phyloP scores from a whole-genome alignment of 2,113 vertebrate species.

The Rynchops niger region DNA sequence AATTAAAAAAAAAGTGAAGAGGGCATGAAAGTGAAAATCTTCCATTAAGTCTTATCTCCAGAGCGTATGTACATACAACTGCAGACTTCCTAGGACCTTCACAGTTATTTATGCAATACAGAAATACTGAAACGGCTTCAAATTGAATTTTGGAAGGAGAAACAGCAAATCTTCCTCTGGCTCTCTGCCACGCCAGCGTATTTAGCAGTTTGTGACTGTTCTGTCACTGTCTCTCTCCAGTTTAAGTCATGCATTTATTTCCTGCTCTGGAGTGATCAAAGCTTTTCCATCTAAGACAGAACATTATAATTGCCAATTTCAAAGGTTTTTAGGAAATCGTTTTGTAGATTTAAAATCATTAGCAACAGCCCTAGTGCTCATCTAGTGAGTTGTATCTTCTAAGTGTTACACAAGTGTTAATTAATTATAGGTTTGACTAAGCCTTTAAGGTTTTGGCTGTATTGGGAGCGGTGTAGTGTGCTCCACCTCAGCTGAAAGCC shows the following conservation, averaged over 20 bases:
- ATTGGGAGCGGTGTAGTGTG: neutral
- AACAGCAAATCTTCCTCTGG: conserved; percentile 3
- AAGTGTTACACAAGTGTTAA: neutral
- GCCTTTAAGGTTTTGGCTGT: neutral
- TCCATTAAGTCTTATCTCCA: neutral
- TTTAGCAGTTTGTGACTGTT: neutral
- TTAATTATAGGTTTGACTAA: conserved; percentile 35
- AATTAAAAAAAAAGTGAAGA: neutral
- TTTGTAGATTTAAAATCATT: conserved; percentile 15
- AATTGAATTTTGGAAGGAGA: neutral
- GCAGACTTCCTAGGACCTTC: neutral
- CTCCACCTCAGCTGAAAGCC: conserved; percentile 4
- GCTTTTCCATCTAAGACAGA: conserved; percentile 8
- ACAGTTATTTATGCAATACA: neutral
- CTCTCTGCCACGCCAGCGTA: neutral
- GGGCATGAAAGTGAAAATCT: neutral
- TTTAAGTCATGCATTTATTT: conserved; percentile 21
- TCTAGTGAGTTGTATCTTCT: neutral
- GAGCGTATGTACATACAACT: neutral
- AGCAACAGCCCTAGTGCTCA: neutral
- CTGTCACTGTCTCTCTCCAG: neutral
- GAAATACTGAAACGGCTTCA: conserved; percentile 1
- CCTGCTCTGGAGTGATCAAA: conserved; percentile 22
- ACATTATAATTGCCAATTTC: conserved; percentile 45
- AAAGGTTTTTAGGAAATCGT: conserved; percentile 24